These are phyloP conservation scores for Eudyptes chrysolophus DNA, from an alignment of 2,113 vertebrate genomes.

Conservation along the genomic window DNA sequence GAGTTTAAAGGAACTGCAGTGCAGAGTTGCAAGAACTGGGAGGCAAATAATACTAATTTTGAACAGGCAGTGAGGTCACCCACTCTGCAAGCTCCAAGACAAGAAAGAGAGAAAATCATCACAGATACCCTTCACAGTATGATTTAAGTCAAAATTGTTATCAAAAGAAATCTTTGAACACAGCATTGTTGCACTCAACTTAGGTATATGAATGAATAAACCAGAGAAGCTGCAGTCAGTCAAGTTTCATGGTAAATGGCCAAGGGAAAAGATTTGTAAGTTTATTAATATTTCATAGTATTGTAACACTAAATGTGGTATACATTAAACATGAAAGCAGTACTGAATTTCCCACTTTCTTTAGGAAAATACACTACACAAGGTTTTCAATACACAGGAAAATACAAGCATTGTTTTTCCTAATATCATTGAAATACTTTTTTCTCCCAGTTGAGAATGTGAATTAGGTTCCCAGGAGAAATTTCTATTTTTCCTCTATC, in stretches of 20 bases:
- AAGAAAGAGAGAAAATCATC: neutral
- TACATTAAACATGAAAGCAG: constrained; percentile 8
- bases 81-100: neutral
- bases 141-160: neutral
- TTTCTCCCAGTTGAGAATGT: neutral
- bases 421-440: neutral
- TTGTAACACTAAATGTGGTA: neutral
- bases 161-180: neutral
- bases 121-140: neutral
- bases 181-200: neutral
- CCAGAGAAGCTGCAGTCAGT: neutral
- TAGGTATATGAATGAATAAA: neutral
- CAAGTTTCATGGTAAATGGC: neutral
- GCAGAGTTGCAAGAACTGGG: neutral
- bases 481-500: neutral
- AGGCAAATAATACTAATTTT: neutral
- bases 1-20: neutral
- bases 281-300: neutral
- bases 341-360: neutral
- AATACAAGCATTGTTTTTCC: neutral
- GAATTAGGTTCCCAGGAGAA: neutral
- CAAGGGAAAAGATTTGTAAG: neutral
- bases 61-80: neutral
- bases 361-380: neutral
- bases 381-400: neutral